These are phyloP conservation scores for Drepana arcuata DNA, from an alignment of 1,140 invertebrate genomes.

Conservation along the genomic window DNA sequence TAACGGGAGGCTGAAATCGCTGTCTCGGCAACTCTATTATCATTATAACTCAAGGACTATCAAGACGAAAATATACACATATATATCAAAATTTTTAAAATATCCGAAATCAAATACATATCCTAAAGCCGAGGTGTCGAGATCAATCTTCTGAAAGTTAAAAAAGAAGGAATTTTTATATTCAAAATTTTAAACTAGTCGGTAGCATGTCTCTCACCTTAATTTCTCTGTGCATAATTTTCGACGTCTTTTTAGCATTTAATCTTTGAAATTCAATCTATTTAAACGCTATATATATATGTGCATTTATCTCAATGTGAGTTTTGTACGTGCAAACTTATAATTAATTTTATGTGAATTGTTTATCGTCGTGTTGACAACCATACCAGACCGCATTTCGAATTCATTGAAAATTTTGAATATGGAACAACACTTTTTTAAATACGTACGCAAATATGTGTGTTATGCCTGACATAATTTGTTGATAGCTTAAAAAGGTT, in stretches of 20 bases:
- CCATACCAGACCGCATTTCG: slow-evolving; percentile 59
- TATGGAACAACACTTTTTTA: slow-evolving; percentile 51
- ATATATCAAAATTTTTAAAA: too few species aligned
- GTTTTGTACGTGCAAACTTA: slow-evolving; percentile 35
- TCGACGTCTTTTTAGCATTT: slow-evolving; percentile 53
- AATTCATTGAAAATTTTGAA: slow-evolving; percentile 19
- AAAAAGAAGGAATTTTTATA: slow-evolving; percentile 64
- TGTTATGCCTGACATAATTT: slow-evolving; percentile 56
- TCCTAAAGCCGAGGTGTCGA: slow-evolving; percentile 53
- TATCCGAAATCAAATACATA: slow-evolving; percentile 58
- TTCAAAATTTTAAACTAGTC: slow-evolving; percentile 68
- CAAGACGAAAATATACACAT: too few species aligned
- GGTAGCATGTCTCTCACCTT: slow-evolving; percentile 54
- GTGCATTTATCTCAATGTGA: slow-evolving; percentile 60
- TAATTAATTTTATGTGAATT: slow-evolving; percentile 18
- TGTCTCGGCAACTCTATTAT: slow-evolving; percentile 35
- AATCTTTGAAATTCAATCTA: slow-evolving; percentile 27
- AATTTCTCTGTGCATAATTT: slow-evolving; percentile 48
- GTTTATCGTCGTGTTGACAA: slow-evolving; percentile 33
- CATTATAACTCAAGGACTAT: slow-evolving; percentile 4
- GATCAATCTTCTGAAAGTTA: slow-evolving; percentile 32
- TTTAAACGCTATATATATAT: slow-evolving; percentile 56
- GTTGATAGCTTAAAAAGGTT: slow-evolving; percentile 65
- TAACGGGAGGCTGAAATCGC: slow-evolving; percentile 32
- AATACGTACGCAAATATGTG: slow-evolving; percentile 54